phyloP scores from a whole-genome alignment of 2,797 vertebrate genomes.

The Characodon lateralis region DNA sequence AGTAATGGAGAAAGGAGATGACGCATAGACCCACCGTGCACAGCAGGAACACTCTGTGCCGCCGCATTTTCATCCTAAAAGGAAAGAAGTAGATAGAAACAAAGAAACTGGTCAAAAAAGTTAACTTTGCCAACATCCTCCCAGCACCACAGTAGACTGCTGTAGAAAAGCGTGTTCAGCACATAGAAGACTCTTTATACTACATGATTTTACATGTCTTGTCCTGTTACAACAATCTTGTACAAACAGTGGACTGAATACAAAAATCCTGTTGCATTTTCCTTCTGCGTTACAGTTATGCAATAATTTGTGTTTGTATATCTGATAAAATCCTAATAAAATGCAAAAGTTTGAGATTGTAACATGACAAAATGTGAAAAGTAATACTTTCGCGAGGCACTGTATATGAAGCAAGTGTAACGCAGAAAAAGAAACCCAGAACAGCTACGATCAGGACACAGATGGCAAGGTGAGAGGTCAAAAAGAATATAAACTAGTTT shows the following conservation, averaged over 20 bases:
- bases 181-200: not conserved
- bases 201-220: not conserved
- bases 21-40: constrained; percentile 99
- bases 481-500: not conserved
- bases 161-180: constrained; percentile 40
- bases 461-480: not conserved
- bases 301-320: not conserved
- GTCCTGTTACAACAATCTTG: not conserved
- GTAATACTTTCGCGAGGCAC: no score
- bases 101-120: not conserved
- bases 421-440: not conserved
- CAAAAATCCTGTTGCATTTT: not conserved
- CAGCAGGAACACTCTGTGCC: constrained; percentile 97
- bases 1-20: constrained; percentile 99
- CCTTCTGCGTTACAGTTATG: not conserved
- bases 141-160: constrained; percentile 41
- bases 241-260: not conserved
- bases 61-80: constrained; percentile 98
- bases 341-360: not conserved
- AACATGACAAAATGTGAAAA: not conserved
- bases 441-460: not conserved
- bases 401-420: not conserved
- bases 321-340: not conserved
- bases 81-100: constrained; percentile 1
- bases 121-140: constrained; percentile 12